Conservation (phyloP, 2,797 vertebrate genomes). For the Mastacembelus armatus region DNA sequence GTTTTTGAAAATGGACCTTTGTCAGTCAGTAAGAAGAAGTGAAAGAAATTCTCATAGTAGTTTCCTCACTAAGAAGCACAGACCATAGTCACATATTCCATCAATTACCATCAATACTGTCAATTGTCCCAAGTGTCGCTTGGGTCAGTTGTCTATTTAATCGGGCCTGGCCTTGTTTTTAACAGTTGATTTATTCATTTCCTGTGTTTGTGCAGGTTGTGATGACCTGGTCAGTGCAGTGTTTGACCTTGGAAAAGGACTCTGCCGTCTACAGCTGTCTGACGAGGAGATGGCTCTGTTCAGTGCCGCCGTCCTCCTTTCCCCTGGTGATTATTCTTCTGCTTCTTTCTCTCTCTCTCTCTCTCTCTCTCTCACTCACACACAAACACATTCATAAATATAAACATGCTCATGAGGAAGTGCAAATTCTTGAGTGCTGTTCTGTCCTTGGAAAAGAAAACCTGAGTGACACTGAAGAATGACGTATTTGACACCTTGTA, state of each 20-base stretch:
- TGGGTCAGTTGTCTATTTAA: neutral
- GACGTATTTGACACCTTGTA: neutral
- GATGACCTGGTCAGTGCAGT: slow-evolving; percentile 89
- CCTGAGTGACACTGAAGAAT: neutral
- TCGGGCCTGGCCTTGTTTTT: neutral
- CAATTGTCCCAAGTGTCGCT: neutral
- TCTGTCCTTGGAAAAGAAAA: neutral
- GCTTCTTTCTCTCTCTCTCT: neutral
- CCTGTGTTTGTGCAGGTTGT: slow-evolving; percentile 83
- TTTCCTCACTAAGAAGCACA: neutral
- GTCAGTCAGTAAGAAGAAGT: neutral
- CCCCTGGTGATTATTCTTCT: slow-evolving; percentile 84
- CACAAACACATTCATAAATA: neutral
- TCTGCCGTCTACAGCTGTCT: slow-evolving; percentile 90
- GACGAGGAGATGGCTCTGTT: slow-evolving; percentile 94
- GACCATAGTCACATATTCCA: neutral
- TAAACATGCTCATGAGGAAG: slow-evolving; percentile 6
- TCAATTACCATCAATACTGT: too few relatives aligned
- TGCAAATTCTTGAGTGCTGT: neutral
- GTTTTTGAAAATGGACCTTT: slow-evolving; percentile 12
- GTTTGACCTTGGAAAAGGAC: slow-evolving; percentile 90
- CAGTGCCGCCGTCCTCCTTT: slow-evolving; percentile 88
- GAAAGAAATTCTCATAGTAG: too few relatives aligned
- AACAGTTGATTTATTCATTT: neutral
- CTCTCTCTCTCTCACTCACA: too few relatives aligned